phyloP scores from a whole-genome alignment of 2,888 invertebrate genomes.

The Laspeyria flexula region DNA sequence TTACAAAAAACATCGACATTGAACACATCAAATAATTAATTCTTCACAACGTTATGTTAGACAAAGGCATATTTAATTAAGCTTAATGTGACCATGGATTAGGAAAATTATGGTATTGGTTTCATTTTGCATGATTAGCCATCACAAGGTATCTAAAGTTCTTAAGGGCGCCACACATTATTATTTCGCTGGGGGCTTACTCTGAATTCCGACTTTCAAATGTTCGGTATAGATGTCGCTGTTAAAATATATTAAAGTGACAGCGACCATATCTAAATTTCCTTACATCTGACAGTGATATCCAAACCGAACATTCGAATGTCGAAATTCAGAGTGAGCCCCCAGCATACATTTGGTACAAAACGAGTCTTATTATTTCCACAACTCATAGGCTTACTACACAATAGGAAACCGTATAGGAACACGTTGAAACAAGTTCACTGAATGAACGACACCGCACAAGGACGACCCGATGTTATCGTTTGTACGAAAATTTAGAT shows the following conservation, averaged over 20 bases:
- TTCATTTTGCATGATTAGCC: no score
- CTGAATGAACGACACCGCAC: conserved; percentile 7
- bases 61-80: conserved; percentile 75
- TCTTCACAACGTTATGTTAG: conserved; percentile 61
- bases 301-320: no score
- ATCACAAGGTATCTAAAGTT: no score
- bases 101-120: background rate
- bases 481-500: conserved; percentile 7
- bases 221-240: no score
- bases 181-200: no score
- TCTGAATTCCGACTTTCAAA: no score
- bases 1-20: conserved; percentile 63
- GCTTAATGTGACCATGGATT: conserved; percentile 23
- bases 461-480: conserved; percentile 33
- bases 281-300: no score
- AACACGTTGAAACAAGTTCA: conserved; percentile 7
- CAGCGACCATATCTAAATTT: no score
- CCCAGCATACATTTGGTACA: no score
- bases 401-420: conserved; percentile 1
- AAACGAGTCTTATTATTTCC: background rate
- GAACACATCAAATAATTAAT: conserved; percentile 63
- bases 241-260: no score
- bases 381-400: background rate
- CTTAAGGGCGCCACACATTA: no score
- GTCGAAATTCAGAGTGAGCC: no score